Conservation (phyloP, 1,140 invertebrate genomes). For the Drosophila hydei region DNA sequence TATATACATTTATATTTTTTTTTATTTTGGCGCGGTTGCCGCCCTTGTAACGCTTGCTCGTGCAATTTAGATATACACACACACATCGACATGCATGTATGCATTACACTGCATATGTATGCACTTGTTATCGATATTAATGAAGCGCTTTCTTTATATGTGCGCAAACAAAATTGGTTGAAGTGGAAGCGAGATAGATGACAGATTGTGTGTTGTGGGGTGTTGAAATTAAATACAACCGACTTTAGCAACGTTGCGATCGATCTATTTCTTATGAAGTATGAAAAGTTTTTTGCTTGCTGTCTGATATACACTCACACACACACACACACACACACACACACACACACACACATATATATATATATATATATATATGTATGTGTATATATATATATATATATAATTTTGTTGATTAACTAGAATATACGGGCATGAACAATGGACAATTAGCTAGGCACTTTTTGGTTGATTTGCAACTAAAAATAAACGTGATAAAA, state of each 20-base stretch:
- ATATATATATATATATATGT: not conserved
- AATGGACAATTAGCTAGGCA: slow-evolving; percentile 10
- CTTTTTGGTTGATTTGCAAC: slow-evolving; percentile 57
- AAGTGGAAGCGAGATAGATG: not conserved
- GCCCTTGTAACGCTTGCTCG: slow-evolving; percentile 68
- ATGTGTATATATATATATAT: not conserved
- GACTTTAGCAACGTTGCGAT: slow-evolving; percentile 3
- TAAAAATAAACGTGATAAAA: slow-evolving; percentile 82
- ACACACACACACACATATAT: not conserved
- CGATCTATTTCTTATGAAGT: slow-evolving; percentile 18
- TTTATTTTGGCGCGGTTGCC: slow-evolving; percentile 66
- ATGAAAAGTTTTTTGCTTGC: not conserved
- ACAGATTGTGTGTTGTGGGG: not conserved
- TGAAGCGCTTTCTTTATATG: slow-evolving; percentile 36
- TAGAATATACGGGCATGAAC: slow-evolving; percentile 28
- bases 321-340: no score
- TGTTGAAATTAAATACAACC: not conserved
- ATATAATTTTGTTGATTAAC: not conserved
- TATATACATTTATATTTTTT: slow-evolving; percentile 20
- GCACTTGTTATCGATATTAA: slow-evolving; percentile 47
- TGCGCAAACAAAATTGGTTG: slow-evolving; percentile 10
- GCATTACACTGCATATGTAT: slow-evolving; percentile 13
- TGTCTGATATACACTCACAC: not conserved
- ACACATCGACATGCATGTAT: slow-evolving; percentile 5
- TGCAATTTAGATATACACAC: slow-evolving; percentile 31